A percentile compares a stretch with the other conserved stretches of the same genome.
These are phyloP conservation scores for Hepsetus odoe DNA, from an alignment of 2,113 vertebrate species.

Conservation along the genomic window DNA sequence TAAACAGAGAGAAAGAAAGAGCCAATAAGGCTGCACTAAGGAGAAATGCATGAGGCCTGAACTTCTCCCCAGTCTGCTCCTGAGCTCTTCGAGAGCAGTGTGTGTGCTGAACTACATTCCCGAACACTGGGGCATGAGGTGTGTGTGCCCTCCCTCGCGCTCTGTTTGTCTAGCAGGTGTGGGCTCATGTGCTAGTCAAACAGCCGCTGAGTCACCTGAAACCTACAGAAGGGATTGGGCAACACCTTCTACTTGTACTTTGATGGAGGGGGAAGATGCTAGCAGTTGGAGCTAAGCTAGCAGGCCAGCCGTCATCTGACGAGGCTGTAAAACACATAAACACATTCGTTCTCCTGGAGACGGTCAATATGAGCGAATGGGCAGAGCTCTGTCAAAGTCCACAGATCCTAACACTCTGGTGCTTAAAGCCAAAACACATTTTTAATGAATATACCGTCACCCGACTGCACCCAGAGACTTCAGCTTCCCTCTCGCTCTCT, in stretches of 20 bases:
- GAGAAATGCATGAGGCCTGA: not conserved
- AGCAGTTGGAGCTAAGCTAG: conserved; percentile 35
- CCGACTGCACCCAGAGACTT: not conserved
- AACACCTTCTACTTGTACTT: conserved; percentile 44
- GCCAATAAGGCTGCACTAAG: not conserved
- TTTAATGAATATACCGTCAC: not conserved
- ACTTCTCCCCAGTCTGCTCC: not conserved
- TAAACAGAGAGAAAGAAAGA: not conserved
- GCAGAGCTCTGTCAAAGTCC: conserved; percentile 25
- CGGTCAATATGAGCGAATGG: not conserved
- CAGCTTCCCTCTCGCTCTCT: not conserved
- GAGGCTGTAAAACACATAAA: conserved; percentile 34
- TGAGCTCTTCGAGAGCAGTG: not conserved
- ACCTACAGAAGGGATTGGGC: conserved; percentile 54
- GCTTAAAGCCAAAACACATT: not conserved
- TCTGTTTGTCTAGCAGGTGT: conserved; percentile 75
- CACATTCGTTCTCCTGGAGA: conserved; percentile 13
- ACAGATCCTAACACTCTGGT: not conserved
- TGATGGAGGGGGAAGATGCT: not conserved
- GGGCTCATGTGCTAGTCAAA: conserved; percentile 71
- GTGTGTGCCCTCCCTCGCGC: conserved; percentile 56
- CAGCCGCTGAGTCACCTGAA: conserved; percentile 68
- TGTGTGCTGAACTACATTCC: conserved; percentile 10
- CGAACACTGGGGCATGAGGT: conserved; percentile 48
- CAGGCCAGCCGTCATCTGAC: conserved; percentile 4